Base-by-base conservation (phyloP, 2,797 vertebrate genomes). In the Oreochromis mossambicus region DNA sequence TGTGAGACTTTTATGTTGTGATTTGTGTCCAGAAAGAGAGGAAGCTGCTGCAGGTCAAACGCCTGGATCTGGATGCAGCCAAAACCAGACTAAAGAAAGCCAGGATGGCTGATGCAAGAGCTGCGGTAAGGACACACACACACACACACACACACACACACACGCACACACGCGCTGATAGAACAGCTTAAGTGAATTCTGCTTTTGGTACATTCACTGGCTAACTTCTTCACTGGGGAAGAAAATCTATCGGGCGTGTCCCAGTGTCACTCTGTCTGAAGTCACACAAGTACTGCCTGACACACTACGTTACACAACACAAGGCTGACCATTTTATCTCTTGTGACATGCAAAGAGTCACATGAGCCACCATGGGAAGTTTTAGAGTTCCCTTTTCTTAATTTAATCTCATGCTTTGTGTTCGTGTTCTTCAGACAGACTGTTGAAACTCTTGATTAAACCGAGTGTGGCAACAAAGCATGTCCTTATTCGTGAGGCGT, bases 31-130 rank as follows among this genome's bases (percentile, higher is more conserved):
- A 99, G 99, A 99, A 98, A 97, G 99, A 99, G 93, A 96, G 97
- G 66, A 99, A 99, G 94, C 95, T 99, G 17, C 96, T 99, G 89
- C 98, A 99, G 90, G 98, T 98, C 89, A 99, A 99, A 93, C 97
- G 99, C 52, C 89, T 99, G 95, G 99, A 99, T 94, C 96, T 99
- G 94, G 99, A 99, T 93, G 99, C 99, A 41, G 98, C 98, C 76
- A 99, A 99, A 96, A 98, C 99, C 36, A 96, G 97, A 87, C 93
- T 99, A 91, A 99, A 98, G 96, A 99, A 99, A 93, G 98, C 98
- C 88, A 97, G 97, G 95, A 96, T 98, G 96, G 90, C 97, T 75
- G 99, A 99, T 82, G 97, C 97, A 77, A 97, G 96, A 96, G 97
- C 97, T 88, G 96, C 96, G 79, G 99, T 99, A 95, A 97, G 98